Conservation (phyloP, 2,797 vertebrate species). For the Dendrocincla fuliginosa region DNA sequence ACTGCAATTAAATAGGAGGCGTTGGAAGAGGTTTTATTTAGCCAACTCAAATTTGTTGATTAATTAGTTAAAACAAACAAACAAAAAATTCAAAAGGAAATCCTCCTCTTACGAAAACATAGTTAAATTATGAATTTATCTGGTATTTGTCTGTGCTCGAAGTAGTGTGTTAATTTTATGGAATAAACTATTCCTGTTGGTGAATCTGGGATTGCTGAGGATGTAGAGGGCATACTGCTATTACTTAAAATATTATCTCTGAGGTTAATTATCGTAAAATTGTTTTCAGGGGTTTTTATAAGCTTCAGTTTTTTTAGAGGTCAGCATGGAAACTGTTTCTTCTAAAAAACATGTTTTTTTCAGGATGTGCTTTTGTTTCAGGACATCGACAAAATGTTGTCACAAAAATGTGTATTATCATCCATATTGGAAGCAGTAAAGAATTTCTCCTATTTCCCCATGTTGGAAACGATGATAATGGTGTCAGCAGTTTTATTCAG, state of each 20-base stretch:
- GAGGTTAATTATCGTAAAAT: background rate
- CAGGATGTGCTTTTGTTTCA: background rate
- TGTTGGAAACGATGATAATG: background rate
- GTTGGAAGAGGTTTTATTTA: slow-evolving; percentile 80
- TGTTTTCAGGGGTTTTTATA: background rate
- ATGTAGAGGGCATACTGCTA: background rate
- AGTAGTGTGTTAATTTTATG: background rate
- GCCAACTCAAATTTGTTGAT: slow-evolving; percentile 77
- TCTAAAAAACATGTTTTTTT: background rate
- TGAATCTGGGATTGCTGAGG: background rate
- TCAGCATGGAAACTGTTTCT: background rate
- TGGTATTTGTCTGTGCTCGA: background rate
- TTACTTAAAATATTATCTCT: background rate
- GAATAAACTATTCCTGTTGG: background rate
- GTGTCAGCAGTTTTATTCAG: slow-evolving; percentile 44
- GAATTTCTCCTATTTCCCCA: background rate
- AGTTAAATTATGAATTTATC: background rate
- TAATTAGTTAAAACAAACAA: slow-evolving; percentile 72
- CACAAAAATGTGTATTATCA: slow-evolving; percentile 1
- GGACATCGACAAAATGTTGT: background rate
- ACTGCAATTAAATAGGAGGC: slow-evolving; percentile 84
- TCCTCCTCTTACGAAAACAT: background rate
- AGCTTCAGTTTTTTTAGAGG: background rate
- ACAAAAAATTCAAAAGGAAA: background rate
- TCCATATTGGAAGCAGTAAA: slow-evolving; percentile 56